Base-by-base conservation (phyloP, 2,888 invertebrate species). In the Noctua comes region DNA sequence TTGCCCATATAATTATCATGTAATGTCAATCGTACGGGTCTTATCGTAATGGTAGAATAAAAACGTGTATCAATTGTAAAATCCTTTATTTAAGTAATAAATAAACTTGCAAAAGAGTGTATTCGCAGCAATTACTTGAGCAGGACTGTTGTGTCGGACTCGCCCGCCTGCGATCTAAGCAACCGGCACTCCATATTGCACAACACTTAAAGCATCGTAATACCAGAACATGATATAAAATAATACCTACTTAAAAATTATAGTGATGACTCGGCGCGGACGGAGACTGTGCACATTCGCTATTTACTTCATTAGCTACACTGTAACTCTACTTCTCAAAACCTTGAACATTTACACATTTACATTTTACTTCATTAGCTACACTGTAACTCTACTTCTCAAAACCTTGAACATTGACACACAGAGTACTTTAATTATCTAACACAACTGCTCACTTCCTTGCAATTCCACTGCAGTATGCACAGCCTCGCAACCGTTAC, bases 71-170 rank as follows among this genome's bases (percentile, higher is more conserved):
- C 65, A 73, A 86, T 92, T 93, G 94, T 93, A 96, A 95, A 96
- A 95, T 95, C 92, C 93, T 96, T 96, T 96, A 96, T 95, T 96
- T 96, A 95, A 95, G 94, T 95, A 95, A 96, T 96, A 96, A 96
- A 96, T 96, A 95, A 93, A 93, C 91, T 95, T 95, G 96, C 96
- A 95, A 95, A 93, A 93, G 91, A 94, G 94, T 94, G 94, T 94
- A 91, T 91, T 93, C 92, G 93, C 95, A 94, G 94, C 93, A 91
- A 92, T 91, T 87, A 92, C 88, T 95, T 94, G 95, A 95, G 95
- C 95, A 94, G 92, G 90, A 90, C 90, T 89, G 88, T 86, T 85
- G 88, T 84, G 84, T 80, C 79, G 82, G 84, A 85, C 88, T 84
- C 77, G 84, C 83, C 77, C 81, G 79, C 88, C 84, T 82, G 80